Conservation (phyloP, 2,113 vertebrate species). For the Oceanodroma tethys region DNA sequence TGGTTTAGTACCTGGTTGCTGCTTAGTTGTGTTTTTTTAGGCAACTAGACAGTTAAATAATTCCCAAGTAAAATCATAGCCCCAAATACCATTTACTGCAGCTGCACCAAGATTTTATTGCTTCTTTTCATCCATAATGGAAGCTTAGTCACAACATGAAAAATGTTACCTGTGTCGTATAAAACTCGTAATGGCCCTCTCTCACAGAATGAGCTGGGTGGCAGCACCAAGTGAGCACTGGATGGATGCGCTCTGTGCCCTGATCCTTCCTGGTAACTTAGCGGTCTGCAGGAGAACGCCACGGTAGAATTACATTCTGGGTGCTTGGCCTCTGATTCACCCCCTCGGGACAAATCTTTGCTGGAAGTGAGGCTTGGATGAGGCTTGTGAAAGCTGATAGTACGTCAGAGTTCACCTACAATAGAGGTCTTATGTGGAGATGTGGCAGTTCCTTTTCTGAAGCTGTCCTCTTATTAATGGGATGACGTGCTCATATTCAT, state of each 20-base stretch:
- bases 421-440: constrained; percentile 20
- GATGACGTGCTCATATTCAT: not conserved
- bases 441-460: not conserved
- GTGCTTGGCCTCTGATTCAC: constrained; percentile 53
- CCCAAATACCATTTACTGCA: not conserved
- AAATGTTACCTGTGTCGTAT: fast-evolving
- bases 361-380: constrained; percentile 36
- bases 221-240: not conserved
- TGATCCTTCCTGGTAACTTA: not conserved
- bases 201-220: not conserved
- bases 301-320: not conserved
- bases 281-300: not conserved
- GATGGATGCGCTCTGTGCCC: not conserved
- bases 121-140: not conserved
- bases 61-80: not conserved
- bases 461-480: constrained; percentile 50
- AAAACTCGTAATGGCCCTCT: not conserved
- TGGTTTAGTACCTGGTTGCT: not conserved
- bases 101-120: not conserved
- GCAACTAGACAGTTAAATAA: not conserved
- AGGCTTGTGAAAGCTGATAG: constrained; percentile 50
- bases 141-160: not conserved
- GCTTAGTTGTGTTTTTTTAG: not conserved
- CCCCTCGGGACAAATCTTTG: constrained; percentile 46
- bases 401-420: constrained; percentile 12